phyloP scores from a whole-genome alignment of 1,140 invertebrate genomes.

The Neodiprion fabricii region DNA sequence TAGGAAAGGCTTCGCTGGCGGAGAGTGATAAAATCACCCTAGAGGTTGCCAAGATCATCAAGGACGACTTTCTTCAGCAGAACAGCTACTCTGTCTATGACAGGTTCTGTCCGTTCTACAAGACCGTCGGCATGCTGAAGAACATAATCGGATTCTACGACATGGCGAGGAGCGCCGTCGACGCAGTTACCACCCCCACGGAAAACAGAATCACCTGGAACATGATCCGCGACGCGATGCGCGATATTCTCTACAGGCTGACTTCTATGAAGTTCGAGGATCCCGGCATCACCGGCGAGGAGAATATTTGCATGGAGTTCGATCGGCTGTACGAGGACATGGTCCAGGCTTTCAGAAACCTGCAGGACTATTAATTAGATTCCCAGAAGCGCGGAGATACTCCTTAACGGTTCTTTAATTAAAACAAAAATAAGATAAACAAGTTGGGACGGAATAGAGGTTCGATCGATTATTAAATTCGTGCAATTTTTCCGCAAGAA shows the following conservation, averaged over 20 bases:
- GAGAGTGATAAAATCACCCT: slow-evolving; percentile 82
- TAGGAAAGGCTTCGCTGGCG: slow-evolving; percentile 82
- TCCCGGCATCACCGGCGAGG: slow-evolving; percentile 76
- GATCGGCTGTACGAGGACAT: slow-evolving; percentile 73
- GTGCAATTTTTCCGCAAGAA: too few species aligned
- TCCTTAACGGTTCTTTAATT: not conserved
- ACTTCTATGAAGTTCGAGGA: slow-evolving; percentile 87
- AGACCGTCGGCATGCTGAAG: slow-evolving; percentile 79
- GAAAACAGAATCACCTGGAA: slow-evolving; percentile 82
- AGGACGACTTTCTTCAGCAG: slow-evolving; percentile 85
- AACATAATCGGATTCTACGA: slow-evolving; percentile 85
- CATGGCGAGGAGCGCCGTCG: slow-evolving; percentile 73
- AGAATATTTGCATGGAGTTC: slow-evolving; percentile 74
- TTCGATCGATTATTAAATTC: too few species aligned
- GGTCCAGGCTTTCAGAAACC: slow-evolving; percentile 73
- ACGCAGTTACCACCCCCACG: slow-evolving; percentile 73
- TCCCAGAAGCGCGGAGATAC: not conserved
- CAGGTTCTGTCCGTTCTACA: slow-evolving; percentile 84
- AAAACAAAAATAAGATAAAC: slow-evolving; percentile 6
- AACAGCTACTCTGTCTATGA: slow-evolving; percentile 80
- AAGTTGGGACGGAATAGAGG: not conserved
- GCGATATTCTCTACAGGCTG: slow-evolving; percentile 74
- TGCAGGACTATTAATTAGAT: slow-evolving; percentile 68
- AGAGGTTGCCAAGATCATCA: slow-evolving; percentile 78
- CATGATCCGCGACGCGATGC: slow-evolving; percentile 75